phyloP scores from a whole-genome alignment of 1,140 invertebrate species.

The Lepidurus arcticus region DNA sequence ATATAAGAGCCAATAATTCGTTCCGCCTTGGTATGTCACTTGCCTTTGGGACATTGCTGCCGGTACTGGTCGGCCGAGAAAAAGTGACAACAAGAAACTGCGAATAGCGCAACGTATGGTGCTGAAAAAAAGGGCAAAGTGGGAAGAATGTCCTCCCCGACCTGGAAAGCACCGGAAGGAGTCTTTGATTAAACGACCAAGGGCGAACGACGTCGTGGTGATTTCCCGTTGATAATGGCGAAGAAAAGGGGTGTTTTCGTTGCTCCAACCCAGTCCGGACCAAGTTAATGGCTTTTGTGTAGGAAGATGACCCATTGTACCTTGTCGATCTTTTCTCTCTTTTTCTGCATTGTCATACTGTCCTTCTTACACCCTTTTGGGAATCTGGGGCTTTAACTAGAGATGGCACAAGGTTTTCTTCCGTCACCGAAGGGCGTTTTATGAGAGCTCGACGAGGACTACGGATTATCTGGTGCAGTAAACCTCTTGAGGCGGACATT shows the following conservation, averaged over 20 bases:
- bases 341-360: conserved; percentile 6
- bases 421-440: not conserved
- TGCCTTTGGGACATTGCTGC: not conserved
- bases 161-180: not conserved
- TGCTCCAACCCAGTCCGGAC: not conserved
- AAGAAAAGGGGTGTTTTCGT: not conserved
- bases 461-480: not conserved
- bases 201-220: conserved; percentile 12
- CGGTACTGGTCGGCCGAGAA: not conserved
- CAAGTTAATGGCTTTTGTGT: not conserved
- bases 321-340: not conserved
- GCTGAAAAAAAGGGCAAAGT: not conserved
- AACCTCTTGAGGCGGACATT: not conserved
- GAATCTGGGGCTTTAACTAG: not conserved
- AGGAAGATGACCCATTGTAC: not conserved
- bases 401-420: not conserved
- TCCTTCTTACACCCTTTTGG: not conserved
- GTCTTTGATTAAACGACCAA: conserved; percentile 9
- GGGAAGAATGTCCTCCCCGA: not conserved
- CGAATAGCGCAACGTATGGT: not conserved
- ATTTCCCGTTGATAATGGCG: conserved; percentile 4
- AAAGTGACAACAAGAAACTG: not conserved
- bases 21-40: not conserved
- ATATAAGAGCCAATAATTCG: not conserved
- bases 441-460: not conserved